Evolutionary conservation across 2,113 vertebrate genomes (phyloP).

Genomic region (Hippocampus zosterae): DNA sequence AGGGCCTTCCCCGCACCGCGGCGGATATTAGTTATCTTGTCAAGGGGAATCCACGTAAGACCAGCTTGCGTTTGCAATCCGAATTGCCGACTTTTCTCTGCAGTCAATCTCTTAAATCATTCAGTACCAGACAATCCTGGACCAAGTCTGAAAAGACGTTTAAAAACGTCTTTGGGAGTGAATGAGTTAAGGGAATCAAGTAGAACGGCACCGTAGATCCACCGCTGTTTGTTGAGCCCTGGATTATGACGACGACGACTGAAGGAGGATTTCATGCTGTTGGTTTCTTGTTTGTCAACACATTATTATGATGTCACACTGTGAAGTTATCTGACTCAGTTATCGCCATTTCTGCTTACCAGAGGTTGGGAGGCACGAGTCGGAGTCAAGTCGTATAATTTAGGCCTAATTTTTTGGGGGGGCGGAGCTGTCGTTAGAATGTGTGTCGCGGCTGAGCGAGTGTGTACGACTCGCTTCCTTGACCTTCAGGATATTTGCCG

Average conservation of each 20-base stretch:
- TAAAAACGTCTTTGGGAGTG: too few species aligned
- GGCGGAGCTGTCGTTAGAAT: too few species aligned
- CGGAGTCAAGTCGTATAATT: neutral
- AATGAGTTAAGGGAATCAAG: neutral
- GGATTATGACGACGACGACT: neutral
- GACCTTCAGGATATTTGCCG: too few species aligned
- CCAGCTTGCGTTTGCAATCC: conserved; percentile 34
- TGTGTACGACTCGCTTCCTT: too few species aligned
- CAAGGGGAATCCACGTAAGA: conserved; percentile 29
- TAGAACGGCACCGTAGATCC: neutral
- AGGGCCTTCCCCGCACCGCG: conserved; percentile 15
- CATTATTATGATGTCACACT: neutral
- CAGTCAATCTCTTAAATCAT: neutral
- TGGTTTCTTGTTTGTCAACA: conserved; percentile 2
- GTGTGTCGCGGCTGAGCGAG: too few species aligned
- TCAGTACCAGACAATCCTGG: too few species aligned
- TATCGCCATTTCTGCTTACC: neutral
- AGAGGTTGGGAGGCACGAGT: neutral
- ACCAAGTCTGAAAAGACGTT: too few species aligned
- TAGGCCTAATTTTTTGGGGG: neutral
- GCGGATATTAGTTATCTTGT: conserved; percentile 26
- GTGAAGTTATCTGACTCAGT: neutral
- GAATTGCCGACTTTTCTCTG: neutral
- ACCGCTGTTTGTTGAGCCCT: neutral
- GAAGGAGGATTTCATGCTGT: neutral